phyloP scores from a whole-genome alignment of 2,888 invertebrate species.

The Zhuqinia jingwanae region DNA sequence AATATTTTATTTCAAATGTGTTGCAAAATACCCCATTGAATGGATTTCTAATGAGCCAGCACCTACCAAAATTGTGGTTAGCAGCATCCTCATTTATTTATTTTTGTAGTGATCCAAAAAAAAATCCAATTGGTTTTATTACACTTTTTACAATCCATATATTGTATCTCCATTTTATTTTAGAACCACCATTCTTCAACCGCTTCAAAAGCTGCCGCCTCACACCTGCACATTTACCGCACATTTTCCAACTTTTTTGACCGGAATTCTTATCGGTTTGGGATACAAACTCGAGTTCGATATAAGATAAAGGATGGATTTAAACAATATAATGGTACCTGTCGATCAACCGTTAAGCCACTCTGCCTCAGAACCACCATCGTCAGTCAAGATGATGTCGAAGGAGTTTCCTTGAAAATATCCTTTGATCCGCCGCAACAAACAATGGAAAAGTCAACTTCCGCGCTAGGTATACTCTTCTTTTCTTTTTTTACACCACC shows the following conservation, averaged over 20 bases:
- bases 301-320: conserved; percentile 58
- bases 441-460: background rate
- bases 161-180: too few relatives aligned
- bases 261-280: conserved; percentile 62
- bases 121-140: background rate
- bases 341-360: conserved; percentile 65
- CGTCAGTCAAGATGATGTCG: background rate
- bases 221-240: conserved; percentile 62
- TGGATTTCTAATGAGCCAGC: conserved; percentile 53
- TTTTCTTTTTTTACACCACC: too few relatives aligned
- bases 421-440: conserved; percentile 40
- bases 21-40: conserved; percentile 67
- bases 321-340: conserved; percentile 64
- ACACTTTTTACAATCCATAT: background rate
- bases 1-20: conserved; percentile 60
- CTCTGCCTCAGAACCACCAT: conserved; percentile 48
- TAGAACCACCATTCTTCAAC: conserved; percentile 30
- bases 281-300: conserved; percentile 58
- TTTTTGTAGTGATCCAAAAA: too few relatives aligned
- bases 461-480: background rate
- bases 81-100: too few relatives aligned
- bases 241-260: conserved; percentile 60
- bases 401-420: conserved; percentile 41
- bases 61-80: background rate
- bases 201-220: conserved; percentile 13